Evolutionary conservation across 2,797 vertebrate genomes (phyloP).

Genomic region (Chiroxiphia lanceolata): DNA sequence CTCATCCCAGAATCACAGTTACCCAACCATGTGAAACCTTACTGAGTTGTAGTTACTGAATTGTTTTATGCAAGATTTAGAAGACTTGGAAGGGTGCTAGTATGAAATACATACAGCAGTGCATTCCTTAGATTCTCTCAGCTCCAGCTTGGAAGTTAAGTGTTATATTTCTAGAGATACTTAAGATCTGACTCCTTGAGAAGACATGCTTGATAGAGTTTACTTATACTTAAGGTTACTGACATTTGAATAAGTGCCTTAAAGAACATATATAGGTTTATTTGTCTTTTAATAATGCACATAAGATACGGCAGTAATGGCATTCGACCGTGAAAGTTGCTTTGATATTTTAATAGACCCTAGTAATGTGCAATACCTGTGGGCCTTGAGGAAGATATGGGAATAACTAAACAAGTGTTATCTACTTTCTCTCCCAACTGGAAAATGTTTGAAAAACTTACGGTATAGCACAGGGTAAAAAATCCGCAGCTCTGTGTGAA

Average conservation of each 20-base stretch:
- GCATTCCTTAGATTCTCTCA: not conserved
- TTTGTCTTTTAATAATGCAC: not conserved
- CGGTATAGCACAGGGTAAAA: not conserved
- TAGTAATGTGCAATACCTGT: not conserved
- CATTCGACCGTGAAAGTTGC: not conserved
- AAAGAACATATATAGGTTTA: not conserved
- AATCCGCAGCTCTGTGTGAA: not conserved
- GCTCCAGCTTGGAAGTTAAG: not conserved
- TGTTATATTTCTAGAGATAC: not conserved
- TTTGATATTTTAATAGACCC: not conserved
- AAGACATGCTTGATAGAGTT: not conserved
- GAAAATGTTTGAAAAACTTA: not conserved
- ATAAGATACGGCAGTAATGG: not conserved
- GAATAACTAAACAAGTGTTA: not conserved
- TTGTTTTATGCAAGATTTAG: not conserved
- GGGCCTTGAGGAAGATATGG: not conserved
- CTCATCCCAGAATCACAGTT: not conserved
- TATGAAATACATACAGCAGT: not conserved
- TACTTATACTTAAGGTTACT: not conserved
- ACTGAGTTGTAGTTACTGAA: not conserved
- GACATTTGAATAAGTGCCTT: not conserved
- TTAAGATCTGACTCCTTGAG: not conserved
- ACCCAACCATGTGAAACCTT: not conserved
- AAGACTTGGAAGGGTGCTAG: not conserved
- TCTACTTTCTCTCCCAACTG: not conserved